Conservation (phyloP, 2,888 invertebrate genomes). For the Ochropleura leucogaster region DNA sequence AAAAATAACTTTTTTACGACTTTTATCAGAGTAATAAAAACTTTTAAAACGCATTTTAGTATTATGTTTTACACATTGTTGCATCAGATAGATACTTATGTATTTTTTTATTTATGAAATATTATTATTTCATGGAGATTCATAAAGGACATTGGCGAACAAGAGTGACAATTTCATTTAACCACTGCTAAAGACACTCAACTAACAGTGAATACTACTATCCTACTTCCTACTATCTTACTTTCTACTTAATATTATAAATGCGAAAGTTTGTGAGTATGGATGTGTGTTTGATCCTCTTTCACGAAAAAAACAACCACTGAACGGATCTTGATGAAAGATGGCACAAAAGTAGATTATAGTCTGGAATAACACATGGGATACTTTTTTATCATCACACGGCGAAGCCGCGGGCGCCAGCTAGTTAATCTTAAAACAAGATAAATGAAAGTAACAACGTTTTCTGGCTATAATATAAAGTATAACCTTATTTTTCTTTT, state of each 20-base stretch:
- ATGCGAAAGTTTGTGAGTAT: too few relatives aligned
- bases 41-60: neutral
- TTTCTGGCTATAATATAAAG: neutral
- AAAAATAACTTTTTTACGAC: conserved; percentile 38
- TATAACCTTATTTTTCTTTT: neutral
- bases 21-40: conserved; percentile 23
- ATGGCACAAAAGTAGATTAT: too few relatives aligned
- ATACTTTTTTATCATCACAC: too few relatives aligned
- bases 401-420: too few relatives aligned
- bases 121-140: neutral
- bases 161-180: neutral
- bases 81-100: neutral
- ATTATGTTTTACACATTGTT: conserved; percentile 11
- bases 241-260: too few relatives aligned
- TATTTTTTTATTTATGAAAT: too few relatives aligned
- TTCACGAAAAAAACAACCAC: too few relatives aligned
- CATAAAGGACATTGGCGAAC: neutral
- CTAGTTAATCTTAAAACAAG: too few relatives aligned
- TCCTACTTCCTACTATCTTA: too few relatives aligned
- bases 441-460: neutral
- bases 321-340: too few relatives aligned
- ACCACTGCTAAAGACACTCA: neutral
- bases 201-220: neutral
- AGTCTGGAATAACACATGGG: too few relatives aligned
- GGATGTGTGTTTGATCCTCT: too few relatives aligned